A percentile compares a stretch with the other conserved stretches of the same genome.
These are phyloP conservation scores for Lasioglossum zephyrum DNA, from an alignment of 2,888 invertebrate species.

Conservation along the genomic window DNA sequence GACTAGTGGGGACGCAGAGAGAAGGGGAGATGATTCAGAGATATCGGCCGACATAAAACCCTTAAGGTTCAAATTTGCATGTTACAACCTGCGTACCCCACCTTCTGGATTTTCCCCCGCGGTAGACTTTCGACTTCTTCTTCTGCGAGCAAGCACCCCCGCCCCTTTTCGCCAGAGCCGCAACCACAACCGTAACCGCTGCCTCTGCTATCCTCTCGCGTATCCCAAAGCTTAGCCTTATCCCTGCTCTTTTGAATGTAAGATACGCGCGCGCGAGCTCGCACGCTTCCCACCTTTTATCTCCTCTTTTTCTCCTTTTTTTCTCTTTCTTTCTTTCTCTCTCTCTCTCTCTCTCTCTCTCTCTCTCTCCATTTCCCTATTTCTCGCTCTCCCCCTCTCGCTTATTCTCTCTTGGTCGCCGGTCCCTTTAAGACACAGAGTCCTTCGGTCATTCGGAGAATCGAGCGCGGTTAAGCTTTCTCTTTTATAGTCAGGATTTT, in stretches of 20 bases:
- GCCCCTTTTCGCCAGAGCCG: constrained; percentile 34
- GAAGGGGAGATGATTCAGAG: constrained; percentile 81
- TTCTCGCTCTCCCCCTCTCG: neutral
- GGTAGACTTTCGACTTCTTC: constrained; percentile 68
- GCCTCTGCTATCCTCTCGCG: constrained; percentile 47
- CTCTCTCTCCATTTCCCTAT: neutral
- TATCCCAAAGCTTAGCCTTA: constrained; percentile 74
- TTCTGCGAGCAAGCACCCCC: constrained; percentile 40
- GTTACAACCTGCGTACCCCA: constrained; percentile 80
- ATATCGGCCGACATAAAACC: constrained; percentile 84
- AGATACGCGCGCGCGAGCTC: constrained; percentile 71
- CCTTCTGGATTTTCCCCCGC: constrained; percentile 67
- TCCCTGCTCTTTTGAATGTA: constrained; percentile 81
- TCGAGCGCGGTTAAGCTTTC: constrained; percentile 76
- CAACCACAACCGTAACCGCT: neutral
- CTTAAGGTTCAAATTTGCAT: constrained; percentile 84
- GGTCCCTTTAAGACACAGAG: constrained; percentile 38
- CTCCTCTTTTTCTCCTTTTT: neutral
- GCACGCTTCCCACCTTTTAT: constrained; percentile 13
- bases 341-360: neutral
- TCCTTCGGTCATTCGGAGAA: constrained; percentile 79
- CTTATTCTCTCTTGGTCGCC: neutral
- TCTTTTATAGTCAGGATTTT: constrained; percentile 80
- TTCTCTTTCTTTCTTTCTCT: too few species aligned
- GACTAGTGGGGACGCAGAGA: constrained; percentile 49